Evolutionary conservation across 2,797 vertebrate genomes (phyloP), one percentile per base, ranked within the genome.

Genomic region (Steatocranus sp.): DNA sequence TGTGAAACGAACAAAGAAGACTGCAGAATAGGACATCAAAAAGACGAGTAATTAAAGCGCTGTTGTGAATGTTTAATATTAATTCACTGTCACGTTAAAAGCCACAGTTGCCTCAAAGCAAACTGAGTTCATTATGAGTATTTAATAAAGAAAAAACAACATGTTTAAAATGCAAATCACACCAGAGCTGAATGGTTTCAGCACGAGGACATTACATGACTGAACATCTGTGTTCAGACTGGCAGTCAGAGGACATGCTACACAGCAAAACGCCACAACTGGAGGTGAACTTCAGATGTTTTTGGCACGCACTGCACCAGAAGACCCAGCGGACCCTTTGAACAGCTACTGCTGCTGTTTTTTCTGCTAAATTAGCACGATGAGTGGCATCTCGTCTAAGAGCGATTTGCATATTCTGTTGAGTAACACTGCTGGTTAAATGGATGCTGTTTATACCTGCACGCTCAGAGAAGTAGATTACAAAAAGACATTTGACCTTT

Each of bases 271-370:
- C 56, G 78, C 70, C 17, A 46, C 41, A 78, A 75, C 83, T 78
- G 81, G 78, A 87, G 78, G 80, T 89, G 79, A 88, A 83, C 87
- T 80, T 84, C 46, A 81, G 27, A 75, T 20, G 76, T 70, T 85
- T 79, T 77, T 80, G 77, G 82, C 83, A 79, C 70, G 36, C 17
- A 32, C 66, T 79, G 81, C 76, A 2, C 80, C 73, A 82, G n/a
- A 34, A 81, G 32, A 79, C 82, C 77, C 85, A 53, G 23, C 12
- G 11, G 82, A 56, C 18, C 9, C 53, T 86, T 73, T 14, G 2
- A 85, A 79, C 87, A 89, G 82, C 85, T 90, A 80, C 50, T 73
- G 78, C 11, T 75, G 30, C 68, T 63, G 46, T 56, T 81, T 9
- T 5, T 49, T 8, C 48, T 36, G 30, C 25, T 80, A 73, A 75